A percentile compares a stretch with the other conserved stretches of the same genome.
These are phyloP conservation scores for Agelaius phoeniceus DNA, from an alignment of 2,113 vertebrate genomes.

Conservation along the genomic window DNA sequence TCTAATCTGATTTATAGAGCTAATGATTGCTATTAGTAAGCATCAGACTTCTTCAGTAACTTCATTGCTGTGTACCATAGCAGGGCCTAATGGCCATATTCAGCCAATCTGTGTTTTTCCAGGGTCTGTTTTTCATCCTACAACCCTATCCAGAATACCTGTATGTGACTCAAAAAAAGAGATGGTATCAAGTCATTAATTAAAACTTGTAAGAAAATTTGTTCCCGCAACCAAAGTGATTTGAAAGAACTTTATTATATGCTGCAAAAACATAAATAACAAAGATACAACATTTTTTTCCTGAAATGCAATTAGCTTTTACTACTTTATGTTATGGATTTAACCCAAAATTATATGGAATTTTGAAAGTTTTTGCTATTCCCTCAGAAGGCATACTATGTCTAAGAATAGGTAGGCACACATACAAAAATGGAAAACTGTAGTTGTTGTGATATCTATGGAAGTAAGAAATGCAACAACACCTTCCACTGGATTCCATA, in stretches of 20 bases:
- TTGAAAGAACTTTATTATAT: not conserved
- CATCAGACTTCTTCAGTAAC: not conserved
- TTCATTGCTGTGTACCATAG: not conserved
- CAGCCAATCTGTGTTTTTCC: not conserved
- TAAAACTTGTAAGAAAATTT: not conserved
- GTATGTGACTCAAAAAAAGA: not conserved
- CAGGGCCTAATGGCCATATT: not conserved
- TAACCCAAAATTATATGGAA: not conserved
- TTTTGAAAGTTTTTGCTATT: not conserved
- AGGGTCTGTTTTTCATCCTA: not conserved
- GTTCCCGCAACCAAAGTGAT: not conserved
- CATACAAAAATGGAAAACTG: not conserved
- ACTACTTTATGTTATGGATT: not conserved
- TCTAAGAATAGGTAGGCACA: not conserved
- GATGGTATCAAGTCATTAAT: not conserved
- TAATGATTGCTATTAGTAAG: constrained; percentile 11
- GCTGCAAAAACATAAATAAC: not conserved
- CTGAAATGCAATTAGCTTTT: not conserved
- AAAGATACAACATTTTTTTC: not conserved
- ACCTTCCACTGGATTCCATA: not conserved
- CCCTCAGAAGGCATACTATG: not conserved
- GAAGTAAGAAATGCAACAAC: not conserved
- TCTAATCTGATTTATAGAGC: constrained; percentile 4
- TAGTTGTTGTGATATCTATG: not conserved
- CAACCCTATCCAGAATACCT: not conserved